phyloP scores from a whole-genome alignment of 2,113 vertebrate genomes.

The Dolichotis patagonum region DNA sequence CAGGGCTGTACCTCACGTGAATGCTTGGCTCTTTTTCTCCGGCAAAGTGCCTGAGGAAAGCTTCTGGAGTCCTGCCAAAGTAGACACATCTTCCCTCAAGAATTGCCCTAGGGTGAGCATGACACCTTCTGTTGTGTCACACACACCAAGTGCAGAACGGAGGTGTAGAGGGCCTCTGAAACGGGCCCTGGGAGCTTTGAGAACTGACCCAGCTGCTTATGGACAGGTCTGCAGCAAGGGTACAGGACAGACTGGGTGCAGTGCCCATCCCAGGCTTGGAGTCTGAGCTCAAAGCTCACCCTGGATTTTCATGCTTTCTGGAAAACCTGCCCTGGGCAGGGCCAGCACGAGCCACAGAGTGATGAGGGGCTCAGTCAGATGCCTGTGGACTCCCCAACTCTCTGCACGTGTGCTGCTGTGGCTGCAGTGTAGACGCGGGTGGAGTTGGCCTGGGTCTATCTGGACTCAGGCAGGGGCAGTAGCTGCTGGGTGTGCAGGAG shows the following conservation, averaged over 20 bases:
- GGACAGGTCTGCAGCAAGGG: background rate
- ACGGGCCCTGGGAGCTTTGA: background rate
- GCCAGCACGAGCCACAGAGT: background rate
- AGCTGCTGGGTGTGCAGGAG: background rate
- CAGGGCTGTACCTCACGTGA: background rate
- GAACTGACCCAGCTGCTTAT: background rate
- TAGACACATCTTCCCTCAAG: slow-evolving; percentile 55
- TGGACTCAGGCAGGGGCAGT: background rate
- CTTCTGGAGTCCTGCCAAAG: slow-evolving; percentile 48
- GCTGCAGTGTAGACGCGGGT: background rate
- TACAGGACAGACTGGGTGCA: background rate
- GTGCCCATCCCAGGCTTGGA: background rate
- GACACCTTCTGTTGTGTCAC: slow-evolving; percentile 62
- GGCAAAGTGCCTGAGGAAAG: background rate
- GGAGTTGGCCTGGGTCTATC: background rate
- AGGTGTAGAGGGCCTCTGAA: background rate
- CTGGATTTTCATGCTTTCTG: background rate
- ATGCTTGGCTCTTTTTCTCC: background rate
- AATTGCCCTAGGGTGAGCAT: slow-evolving; percentile 57
- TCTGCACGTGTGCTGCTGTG: background rate
- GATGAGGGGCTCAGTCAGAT: background rate
- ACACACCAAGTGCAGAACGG: background rate
- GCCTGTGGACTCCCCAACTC: background rate
- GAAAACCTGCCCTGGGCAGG: background rate
- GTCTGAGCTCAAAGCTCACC: background rate